A percentile compares a stretch with the other conserved stretches of the same genome.
Evolutionary conservation across 1,140 invertebrate genomes (phyloP).

Genomic region (Venustaconcha ellipsiformis): DNA sequence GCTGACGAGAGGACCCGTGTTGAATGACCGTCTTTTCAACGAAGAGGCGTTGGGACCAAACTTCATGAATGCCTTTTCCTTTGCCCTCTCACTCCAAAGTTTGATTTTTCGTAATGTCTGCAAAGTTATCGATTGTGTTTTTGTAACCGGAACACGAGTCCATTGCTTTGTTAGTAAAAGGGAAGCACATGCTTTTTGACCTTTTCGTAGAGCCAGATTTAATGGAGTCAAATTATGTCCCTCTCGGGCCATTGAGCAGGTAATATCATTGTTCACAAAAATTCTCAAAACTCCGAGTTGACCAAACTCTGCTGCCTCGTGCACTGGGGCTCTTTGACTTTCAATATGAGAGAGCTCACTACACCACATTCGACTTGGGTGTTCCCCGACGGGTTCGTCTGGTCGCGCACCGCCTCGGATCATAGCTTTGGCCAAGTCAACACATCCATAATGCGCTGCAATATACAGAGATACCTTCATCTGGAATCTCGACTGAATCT

Average conservation of each 20-base stretch:
- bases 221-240: constrained; percentile 60
- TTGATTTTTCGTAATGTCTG: constrained; percentile 57
- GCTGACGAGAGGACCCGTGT: constrained; percentile 56
- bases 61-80: constrained; percentile 56
- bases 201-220: constrained; percentile 61
- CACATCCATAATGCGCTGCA: constrained; percentile 65
- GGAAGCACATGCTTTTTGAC: constrained; percentile 62
- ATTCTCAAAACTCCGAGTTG: constrained; percentile 63
- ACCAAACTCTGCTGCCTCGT: constrained; percentile 62
- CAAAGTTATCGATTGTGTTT: constrained; percentile 57
- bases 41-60: constrained; percentile 57
- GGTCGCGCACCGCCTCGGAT: constrained; percentile 54
- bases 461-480: constrained; percentile 66
- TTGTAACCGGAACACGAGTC: constrained; percentile 57
- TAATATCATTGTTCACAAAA: constrained; percentile 65
- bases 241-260: constrained; percentile 61
- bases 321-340: constrained; percentile 59
- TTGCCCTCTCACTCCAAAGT: constrained; percentile 62
- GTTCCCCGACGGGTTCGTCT: constrained; percentile 63
- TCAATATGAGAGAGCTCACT: constrained; percentile 55
- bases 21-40: constrained; percentile 51
- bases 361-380: constrained; percentile 64
- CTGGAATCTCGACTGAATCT: constrained; percentile 60
- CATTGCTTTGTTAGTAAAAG: constrained; percentile 67
- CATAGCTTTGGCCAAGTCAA: constrained; percentile 62